These are phyloP conservation scores for Tretioscincus oriximinensis DNA, from an alignment of 2,113 vertebrate species.

Conservation along the genomic window DNA sequence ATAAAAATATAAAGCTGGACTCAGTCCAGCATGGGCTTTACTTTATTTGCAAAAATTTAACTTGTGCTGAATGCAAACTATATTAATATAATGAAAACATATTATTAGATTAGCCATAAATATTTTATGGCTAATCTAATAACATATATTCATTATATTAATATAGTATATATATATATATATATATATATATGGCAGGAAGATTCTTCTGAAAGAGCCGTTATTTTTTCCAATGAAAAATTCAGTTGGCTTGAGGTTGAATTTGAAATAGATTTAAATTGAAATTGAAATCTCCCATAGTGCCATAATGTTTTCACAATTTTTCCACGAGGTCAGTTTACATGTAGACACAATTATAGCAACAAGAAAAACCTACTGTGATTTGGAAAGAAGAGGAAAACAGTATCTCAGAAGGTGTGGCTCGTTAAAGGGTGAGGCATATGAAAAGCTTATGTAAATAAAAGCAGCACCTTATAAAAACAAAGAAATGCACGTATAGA, in stretches of 20 bases:
- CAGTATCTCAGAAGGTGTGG: neutral
- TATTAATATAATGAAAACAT: neutral
- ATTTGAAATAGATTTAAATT: neutral
- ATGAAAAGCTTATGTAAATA: constrained; percentile 27
- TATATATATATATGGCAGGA: no score
- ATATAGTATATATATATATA: neutral
- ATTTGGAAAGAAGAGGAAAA: neutral
- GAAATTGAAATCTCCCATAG: neutral
- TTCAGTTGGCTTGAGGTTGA: neutral
- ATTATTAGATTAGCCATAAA: neutral
- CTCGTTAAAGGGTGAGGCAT: neutral
- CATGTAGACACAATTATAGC: neutral
- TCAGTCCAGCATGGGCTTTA: neutral
- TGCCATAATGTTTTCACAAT: neutral
- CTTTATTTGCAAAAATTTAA: neutral
- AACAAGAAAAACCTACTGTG: neutral
- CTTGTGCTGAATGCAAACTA: neutral
- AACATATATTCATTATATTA: neutral
- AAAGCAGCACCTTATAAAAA: constrained; percentile 26
- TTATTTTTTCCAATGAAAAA: neutral
- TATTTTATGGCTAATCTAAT: no score
- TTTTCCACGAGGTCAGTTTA: neutral
- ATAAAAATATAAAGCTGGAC: neutral
- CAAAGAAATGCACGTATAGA: neutral
- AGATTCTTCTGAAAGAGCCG: neutral